Base-by-base conservation (phyloP, 2,888 invertebrate species). In the Lepidocyrtoides sp. region DNA sequence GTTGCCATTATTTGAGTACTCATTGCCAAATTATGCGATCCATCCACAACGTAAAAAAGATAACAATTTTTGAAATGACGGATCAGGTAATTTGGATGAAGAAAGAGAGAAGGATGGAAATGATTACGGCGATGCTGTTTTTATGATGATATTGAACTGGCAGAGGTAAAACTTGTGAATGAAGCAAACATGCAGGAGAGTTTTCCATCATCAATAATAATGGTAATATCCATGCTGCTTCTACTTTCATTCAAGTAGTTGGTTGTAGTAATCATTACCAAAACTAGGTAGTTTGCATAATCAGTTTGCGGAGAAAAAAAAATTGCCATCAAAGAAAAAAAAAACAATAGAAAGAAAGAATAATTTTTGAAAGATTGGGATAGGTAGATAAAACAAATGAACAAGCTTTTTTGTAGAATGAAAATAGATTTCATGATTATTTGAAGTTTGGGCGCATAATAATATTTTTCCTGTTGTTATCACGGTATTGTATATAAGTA, bases 121-220 rank as follows among this genome's bases (percentile, higher is more conserved):
- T 60, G 17, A 82, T 83, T 51, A 88, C 54, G 54, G 17, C 60
- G 51, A 69, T 69, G 79, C 29, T 69, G 69, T 36, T 82, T 86
- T 88, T 88, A 88, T 87, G 77, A 66, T 79, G 66, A 32, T 66
- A 79, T 32, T 66, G 41, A 54, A 72, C 72, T 84, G 54, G 48
- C 69, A n/a, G n/a, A 79, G 60, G 20, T 14, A 32, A 54, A 88
- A 88, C 82, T 79, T 87, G 79, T 81, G 88, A 81, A 88, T 88
- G 88, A 88, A 85, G 48, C n/a, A n/a, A n/a, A n/a, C n/a, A n/a
- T n/a, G n/a, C n/a, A 44, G 36, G 26, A 57, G 20, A 75, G 75
- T 32, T 44, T 14, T 51, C 17, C 48, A 79, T 51, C 87, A 17
- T 20, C 44, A 10, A 17, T 10, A 10, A 57, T 23, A 29, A 63